These are phyloP conservation scores for Podotricha telesiphe DNA, from an alignment of 2,888 invertebrate species.

Conservation along the genomic window DNA sequence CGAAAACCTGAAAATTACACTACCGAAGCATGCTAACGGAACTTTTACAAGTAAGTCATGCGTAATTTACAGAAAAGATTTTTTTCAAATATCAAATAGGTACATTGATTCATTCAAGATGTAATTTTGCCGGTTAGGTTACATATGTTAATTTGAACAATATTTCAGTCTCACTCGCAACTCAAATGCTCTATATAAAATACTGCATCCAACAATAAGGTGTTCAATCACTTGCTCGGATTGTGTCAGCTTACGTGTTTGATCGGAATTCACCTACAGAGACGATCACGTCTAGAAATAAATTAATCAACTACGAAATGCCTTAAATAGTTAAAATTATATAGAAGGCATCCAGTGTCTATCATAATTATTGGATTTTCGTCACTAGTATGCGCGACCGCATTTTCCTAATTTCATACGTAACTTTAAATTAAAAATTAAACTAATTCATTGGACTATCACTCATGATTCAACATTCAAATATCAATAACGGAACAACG, in stretches of 20 bases:
- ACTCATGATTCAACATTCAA: conserved; percentile 73
- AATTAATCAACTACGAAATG: conserved; percentile 81
- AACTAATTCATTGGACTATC: conserved; percentile 82
- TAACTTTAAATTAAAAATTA: conserved; percentile 79
- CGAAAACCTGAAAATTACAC: conserved; percentile 81
- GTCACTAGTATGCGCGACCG: conserved; percentile 84
- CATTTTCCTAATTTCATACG: conserved; percentile 81
- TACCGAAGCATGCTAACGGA: conserved; percentile 78
- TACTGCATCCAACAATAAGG: conserved; percentile 77
- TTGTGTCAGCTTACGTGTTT: conserved; percentile 74
- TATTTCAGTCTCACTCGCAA: conserved; percentile 80
- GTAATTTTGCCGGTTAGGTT: conserved; percentile 66
- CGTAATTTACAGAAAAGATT: conserved; percentile 56
- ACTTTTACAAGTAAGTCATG: conserved; percentile 68
- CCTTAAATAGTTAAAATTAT: conserved; percentile 80
- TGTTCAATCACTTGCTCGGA: conserved; percentile 60
- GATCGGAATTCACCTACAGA: conserved; percentile 74
- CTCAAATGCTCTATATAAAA: conserved; percentile 77
- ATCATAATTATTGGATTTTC: conserved; percentile 83
- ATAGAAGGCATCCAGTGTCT: conserved; percentile 78
- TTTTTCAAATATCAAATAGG: conserved; percentile 52
- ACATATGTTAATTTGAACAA: conserved; percentile 73
- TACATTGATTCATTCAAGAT: conserved; percentile 54
- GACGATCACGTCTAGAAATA: conserved; percentile 77
- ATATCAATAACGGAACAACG: conserved; percentile 66